These are phyloP conservation scores for Melinaea menophilus DNA, from an alignment of 2,888 invertebrate species.

Conservation along the genomic window DNA sequence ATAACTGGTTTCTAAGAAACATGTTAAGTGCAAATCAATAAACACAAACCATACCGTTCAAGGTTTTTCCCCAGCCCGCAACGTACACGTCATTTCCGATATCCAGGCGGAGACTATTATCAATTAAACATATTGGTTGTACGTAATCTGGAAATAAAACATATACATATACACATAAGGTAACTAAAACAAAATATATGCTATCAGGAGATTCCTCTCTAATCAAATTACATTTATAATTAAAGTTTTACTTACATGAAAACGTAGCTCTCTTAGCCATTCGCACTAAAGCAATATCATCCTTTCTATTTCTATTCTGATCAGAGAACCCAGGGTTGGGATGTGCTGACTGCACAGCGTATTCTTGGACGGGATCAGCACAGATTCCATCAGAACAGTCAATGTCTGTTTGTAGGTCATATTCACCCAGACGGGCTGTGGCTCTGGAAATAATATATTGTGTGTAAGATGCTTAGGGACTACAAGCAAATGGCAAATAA, in stretches of 20 bases:
- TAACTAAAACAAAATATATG: not conserved
- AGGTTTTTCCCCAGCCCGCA: conserved; percentile 81
- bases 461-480: too few species aligned
- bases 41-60: conserved; percentile 53
- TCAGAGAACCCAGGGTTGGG: conserved; percentile 80
- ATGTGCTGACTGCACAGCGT: conserved; percentile 79
- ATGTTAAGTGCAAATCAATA: conserved; percentile 42
- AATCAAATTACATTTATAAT: not conserved
- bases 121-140: conserved; percentile 78
- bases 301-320: conserved; percentile 65
- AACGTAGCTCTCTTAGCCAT: conserved; percentile 60
- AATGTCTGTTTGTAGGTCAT: conserved; percentile 77
- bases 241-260: conserved; percentile 33
- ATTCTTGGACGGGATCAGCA: conserved; percentile 80
- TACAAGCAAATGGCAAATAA: too few species aligned
- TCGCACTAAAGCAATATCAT: conserved; percentile 79
- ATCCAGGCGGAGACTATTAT: conserved; percentile 48
- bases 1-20: conserved; percentile 24
- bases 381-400: conserved; percentile 80
- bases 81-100: conserved; percentile 73
- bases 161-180: conserved; percentile 5
- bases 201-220: not conserved
- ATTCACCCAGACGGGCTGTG: conserved; percentile 81
- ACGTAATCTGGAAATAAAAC: conserved; percentile 71
- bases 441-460: conserved; percentile 48